Base-by-base conservation (phyloP, 64 coral and sea anemone species). In the Montipora efflorescens region DNA sequence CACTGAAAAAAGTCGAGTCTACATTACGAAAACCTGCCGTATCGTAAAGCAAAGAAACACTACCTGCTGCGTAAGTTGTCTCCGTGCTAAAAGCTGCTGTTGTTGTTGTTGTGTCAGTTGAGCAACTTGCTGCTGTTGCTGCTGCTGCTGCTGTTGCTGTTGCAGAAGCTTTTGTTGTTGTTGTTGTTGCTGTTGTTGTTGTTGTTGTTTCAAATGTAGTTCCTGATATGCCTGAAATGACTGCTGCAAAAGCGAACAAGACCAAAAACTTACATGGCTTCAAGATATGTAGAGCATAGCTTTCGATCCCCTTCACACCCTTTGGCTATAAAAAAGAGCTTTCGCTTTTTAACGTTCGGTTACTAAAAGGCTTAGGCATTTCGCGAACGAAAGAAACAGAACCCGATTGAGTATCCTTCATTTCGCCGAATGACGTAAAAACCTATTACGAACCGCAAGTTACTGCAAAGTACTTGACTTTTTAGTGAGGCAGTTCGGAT, bases 141-240 rank as follows among this genome's bases (percentile, higher is more conserved):
- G 58, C 8, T 64, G 50, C 15, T 47, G 81, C 19, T 76, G 57
- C 3, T 77, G 81, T 18, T 36, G 71, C 28, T 74, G 71, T 2
- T 67, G 58, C 8, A 75, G 50, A 18, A 46, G 81, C 19, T 76
- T 57, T 5, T 77, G 81, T 25, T 77, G 81, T 72, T 69, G 80
- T 86, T 84, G 71, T n/a, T 67, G 59, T 21, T 88, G 83, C 3
- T 71, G 91, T 67, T 83, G 91, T 67, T 83, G 21, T n/a, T 85
- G 82, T 49, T 66, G 59, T 21, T 70, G 82, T 43, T 85, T 85
- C 8, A 85, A 64, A 8, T 85, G 82, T 5, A 85, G 15, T 55
- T 82, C 79, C 57, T 82, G 79, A 18, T 36, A 82, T 11, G 57
- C 79, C 55, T 66, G 79, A 20, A 62, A 82, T 15, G 55, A 61